Evolutionary conservation across 2,113 vertebrate species (phyloP).

Genomic region (Hystrix cristata): DNA sequence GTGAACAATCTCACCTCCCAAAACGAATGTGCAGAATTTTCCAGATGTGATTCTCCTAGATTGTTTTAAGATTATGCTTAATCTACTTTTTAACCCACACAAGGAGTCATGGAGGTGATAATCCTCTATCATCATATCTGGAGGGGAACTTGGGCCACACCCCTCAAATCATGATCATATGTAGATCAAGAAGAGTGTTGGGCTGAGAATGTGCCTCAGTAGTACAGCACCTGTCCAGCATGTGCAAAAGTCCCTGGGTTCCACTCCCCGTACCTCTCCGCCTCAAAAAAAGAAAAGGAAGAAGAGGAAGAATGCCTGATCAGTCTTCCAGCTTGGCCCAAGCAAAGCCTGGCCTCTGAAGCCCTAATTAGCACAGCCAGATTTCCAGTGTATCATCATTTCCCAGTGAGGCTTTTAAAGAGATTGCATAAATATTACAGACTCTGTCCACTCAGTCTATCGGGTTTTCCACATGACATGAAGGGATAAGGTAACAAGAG

Average conservation of each 20-base stretch:
- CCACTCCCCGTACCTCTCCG: not conserved
- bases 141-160: not conserved
- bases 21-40: not conserved
- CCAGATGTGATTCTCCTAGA: not conserved
- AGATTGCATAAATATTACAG: not conserved
- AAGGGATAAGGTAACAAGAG: not conserved
- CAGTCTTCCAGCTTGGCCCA: not conserved
- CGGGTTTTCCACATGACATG: accelerated
- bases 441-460: not conserved
- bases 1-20: not conserved
- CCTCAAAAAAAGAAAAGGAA: not conserved
- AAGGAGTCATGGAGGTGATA: not conserved
- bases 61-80: not conserved
- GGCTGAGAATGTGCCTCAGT: not conserved
- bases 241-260: not conserved
- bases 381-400: not conserved
- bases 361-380: too few species aligned
- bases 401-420: not conserved
- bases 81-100: not conserved
- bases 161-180: not conserved
- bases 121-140: not conserved
- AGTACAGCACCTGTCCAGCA: not conserved
- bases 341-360: not conserved
- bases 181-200: not conserved
- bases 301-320: too few species aligned